Percentiles rank a stretch among this genome's conserved stretches.
phyloP scores from a whole-genome alignment of 2,113 vertebrate genomes.

The Xenus cinereus region DNA sequence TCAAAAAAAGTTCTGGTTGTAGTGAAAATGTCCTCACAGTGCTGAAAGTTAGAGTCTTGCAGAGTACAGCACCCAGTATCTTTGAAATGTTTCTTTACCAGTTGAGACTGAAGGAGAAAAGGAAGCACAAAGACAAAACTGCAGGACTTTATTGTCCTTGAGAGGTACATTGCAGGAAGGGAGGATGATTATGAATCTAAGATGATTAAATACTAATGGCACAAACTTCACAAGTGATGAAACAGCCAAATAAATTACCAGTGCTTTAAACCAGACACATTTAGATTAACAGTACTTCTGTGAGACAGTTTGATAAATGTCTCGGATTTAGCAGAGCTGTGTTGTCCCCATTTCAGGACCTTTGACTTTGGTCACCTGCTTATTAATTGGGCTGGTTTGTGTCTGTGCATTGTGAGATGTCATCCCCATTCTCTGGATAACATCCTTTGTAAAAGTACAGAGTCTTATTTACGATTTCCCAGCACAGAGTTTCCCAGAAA shows the following conservation, averaged over 20 bases:
- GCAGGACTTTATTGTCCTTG: conserved; percentile 30
- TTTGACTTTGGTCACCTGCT: conserved; percentile 23
- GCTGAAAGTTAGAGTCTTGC: background rate
- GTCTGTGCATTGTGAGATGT: background rate
- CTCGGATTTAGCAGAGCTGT: background rate
- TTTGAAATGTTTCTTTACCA: background rate
- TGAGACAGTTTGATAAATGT: conserved; percentile 66
- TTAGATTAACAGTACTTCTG: conserved; percentile 67
- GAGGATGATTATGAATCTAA: conserved; percentile 60
- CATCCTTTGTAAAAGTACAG: background rate
- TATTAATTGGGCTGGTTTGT: conserved; percentile 21
- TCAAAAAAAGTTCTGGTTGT: background rate
- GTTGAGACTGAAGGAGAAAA: background rate
- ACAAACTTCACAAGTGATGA: conserved; percentile 66
- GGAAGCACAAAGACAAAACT: background rate
- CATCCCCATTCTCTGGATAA: background rate
- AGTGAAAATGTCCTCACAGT: background rate
- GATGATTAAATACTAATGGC: conserved; percentile 70
- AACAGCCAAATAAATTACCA: conserved; percentile 63
- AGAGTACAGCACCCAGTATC: background rate
- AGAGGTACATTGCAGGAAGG: conserved; percentile 1
- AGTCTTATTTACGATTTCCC: background rate
- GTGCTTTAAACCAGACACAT: conserved; percentile 52
- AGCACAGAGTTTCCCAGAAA: background rate
- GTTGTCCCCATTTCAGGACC: conserved; percentile 21